Percentiles rank a stretch among this genome's conserved stretches.
These are phyloP conservation scores for Rafetus swinhoei DNA, from an alignment of 2,113 vertebrate species.

Conservation along the genomic window DNA sequence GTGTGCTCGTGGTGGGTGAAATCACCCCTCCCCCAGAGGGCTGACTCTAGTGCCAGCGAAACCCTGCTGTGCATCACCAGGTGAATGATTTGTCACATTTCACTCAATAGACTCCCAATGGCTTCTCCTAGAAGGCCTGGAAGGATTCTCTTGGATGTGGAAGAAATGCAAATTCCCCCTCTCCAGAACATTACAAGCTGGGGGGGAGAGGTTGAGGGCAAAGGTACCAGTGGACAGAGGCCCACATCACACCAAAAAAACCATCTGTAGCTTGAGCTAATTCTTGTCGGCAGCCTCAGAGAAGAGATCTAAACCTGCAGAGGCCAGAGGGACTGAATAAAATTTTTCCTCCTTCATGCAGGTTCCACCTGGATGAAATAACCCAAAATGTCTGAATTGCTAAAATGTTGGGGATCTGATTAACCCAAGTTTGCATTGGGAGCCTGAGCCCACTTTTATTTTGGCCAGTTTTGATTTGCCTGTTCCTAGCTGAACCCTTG, in stretches of 20 bases:
- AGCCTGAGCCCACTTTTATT: not conserved
- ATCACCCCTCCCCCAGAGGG: not conserved
- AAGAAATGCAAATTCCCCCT: not conserved
- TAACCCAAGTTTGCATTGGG: not conserved
- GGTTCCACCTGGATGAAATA: not conserved
- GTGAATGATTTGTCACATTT: not conserved
- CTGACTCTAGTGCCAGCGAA: not conserved
- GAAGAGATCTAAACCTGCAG: not conserved
- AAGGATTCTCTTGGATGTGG: not conserved
- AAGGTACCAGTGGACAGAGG: not conserved
- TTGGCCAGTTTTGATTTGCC: not conserved
- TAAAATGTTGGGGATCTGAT: not conserved
- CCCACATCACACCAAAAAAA: not conserved
- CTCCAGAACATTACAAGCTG: not conserved
- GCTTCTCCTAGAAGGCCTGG: not conserved
- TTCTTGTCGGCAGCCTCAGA: not conserved
- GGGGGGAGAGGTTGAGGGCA: not conserved
- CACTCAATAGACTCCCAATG: not conserved
- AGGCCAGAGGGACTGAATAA: not conserved
- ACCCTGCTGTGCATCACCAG: not conserved
- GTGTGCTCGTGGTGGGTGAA: not conserved
- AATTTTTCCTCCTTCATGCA: not conserved
- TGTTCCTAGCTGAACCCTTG: not conserved
- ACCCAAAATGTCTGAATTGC: not conserved
- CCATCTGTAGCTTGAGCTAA: not conserved